Percentiles rank a stretch among this genome's conserved stretches.
Evolutionary conservation across 2,113 vertebrate genomes (phyloP).

Genomic region (Deroptyus accipitrinus): DNA sequence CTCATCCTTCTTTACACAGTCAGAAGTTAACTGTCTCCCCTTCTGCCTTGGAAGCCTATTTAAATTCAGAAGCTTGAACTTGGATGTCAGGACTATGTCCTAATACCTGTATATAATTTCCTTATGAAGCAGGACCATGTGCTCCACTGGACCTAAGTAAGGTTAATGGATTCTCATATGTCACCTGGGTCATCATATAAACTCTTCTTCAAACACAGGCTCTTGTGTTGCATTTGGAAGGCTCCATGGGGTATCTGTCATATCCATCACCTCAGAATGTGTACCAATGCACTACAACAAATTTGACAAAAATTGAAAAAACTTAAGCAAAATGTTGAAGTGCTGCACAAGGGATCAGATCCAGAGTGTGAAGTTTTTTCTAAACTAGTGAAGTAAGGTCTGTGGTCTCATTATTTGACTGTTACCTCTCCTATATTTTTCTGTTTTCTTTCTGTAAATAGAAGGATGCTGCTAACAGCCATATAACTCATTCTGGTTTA

Average conservation of each 20-base stretch:
- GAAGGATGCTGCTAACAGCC: not conserved
- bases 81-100: not conserved
- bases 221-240: not conserved
- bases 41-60: not conserved
- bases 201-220: not conserved
- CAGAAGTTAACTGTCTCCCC: not conserved
- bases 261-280: not conserved
- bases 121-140: not conserved
- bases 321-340: not conserved
- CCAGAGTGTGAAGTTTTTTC: not conserved
- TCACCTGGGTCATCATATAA: not conserved
- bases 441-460: not conserved
- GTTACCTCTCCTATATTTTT: not conserved
- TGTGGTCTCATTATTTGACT: not conserved
- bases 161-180: not conserved
- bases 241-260: not conserved
- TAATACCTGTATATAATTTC: not conserved
- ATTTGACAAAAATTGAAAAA: not conserved
- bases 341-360: not conserved
- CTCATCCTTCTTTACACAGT: not conserved
- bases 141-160: not conserved
- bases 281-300: not conserved
- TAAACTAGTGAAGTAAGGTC: not conserved
- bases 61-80: not conserved
- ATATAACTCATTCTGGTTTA: slow-evolving; percentile 29